These are phyloP conservation scores for Marasmarcha lunaedactyla DNA, from an alignment of 2,888 invertebrate genomes.

Conservation along the genomic window DNA sequence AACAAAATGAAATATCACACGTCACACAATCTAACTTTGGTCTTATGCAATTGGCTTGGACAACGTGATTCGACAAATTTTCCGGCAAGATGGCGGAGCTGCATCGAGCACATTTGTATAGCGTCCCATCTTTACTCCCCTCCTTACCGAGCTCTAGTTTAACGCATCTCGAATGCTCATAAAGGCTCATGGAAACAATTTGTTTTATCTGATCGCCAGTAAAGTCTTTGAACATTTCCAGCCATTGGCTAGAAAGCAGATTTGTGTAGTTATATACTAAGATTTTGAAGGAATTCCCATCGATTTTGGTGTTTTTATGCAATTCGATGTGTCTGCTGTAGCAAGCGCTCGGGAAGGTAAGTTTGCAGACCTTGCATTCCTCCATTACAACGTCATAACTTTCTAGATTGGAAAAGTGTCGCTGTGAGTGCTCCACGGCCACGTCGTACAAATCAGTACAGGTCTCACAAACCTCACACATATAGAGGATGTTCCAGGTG, in stretches of 20 bases:
- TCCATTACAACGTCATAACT: constrained; percentile 15
- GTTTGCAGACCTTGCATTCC: constrained; percentile 28
- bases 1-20: constrained; percentile 16
- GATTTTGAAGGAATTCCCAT: constrained; percentile 25
- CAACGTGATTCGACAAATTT: constrained; percentile 14
- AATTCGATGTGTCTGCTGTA: constrained; percentile 25
- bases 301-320: constrained; percentile 19
- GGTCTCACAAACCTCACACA: constrained; percentile 27
- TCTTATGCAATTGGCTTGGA: constrained; percentile 9
- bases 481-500: constrained; percentile 36
- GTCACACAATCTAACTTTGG: constrained; percentile 5
- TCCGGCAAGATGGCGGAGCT: constrained; percentile 13
- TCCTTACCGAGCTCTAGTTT: constrained; percentile 22
- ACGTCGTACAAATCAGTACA: constrained; percentile 31
- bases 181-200: constrained; percentile 26
- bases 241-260: constrained; percentile 27
- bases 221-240: constrained; percentile 23
- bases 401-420: constrained; percentile 24
- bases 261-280: constrained; percentile 24
- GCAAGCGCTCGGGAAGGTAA: constrained; percentile 26
- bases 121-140: constrained; percentile 23
- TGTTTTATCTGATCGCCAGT: constrained; percentile 21
- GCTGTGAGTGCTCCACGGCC: constrained; percentile 34
- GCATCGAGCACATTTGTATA: constrained; percentile 28
- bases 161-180: constrained; percentile 19